Percentiles rank a stretch among this genome's conserved stretches.
phyloP scores from a whole-genome alignment of 2,113 vertebrate genomes.

The Vulpes ferrilata region DNA sequence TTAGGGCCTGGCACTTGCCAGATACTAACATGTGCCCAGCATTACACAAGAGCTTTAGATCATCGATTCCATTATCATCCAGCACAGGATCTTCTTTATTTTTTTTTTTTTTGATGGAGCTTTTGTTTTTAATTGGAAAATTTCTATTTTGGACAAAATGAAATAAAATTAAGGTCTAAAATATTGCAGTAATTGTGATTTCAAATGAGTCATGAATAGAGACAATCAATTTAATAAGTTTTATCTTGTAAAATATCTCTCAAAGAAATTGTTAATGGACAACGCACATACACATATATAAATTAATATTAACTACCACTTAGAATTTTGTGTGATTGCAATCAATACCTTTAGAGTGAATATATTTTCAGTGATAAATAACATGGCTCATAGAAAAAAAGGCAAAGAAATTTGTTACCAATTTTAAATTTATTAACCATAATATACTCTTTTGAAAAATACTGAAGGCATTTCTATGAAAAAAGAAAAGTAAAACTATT shows the following conservation, averaged over 20 bases:
- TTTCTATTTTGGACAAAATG: not conserved
- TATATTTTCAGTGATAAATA: slow-evolving; percentile 21
- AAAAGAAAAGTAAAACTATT: not conserved
- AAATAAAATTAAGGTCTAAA: not conserved
- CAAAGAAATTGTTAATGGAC: not conserved
- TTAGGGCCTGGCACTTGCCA: not conserved
- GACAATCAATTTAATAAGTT: not conserved
- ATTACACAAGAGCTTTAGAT: not conserved
- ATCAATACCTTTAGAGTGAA: not conserved
- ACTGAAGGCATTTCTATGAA: not conserved
- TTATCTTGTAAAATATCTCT: not conserved
- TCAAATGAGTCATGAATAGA: slow-evolving; percentile 5
- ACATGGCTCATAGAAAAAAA: not conserved
- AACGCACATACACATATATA: not conserved
- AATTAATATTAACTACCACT: not conserved
- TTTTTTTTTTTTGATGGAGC: not conserved
- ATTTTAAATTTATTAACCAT: not conserved
- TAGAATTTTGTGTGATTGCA: slow-evolving; percentile 17
- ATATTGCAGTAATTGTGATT: not conserved
- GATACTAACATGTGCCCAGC: too few relatives aligned
- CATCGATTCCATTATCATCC: not conserved
- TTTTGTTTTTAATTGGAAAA: slow-evolving; percentile 15
- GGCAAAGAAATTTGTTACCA: not conserved
- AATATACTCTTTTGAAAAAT: not conserved
- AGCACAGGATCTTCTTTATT: not conserved